Conservation (phyloP, 1,140 invertebrate species). For the Parasteatoda tepidariorum region DNA sequence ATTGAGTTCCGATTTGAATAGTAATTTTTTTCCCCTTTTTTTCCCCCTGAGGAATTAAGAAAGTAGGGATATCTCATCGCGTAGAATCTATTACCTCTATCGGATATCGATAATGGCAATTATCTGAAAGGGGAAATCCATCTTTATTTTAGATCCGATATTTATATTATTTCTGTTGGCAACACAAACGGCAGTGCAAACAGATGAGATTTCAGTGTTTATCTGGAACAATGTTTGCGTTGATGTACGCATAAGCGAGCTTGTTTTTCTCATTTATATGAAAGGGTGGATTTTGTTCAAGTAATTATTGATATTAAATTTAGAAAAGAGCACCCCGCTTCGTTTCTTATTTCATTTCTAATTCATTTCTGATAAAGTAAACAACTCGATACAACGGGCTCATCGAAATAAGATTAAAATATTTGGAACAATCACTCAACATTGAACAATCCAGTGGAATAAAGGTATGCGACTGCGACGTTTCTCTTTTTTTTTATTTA, state of each 20-base stretch:
- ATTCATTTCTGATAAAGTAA: too few species aligned
- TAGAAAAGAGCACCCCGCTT: too few species aligned
- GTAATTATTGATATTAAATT: too few species aligned
- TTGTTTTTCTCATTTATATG: too few species aligned
- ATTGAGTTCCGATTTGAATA: conserved; percentile 40
- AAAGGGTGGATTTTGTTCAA: too few species aligned
- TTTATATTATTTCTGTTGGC: conserved; percentile 12
- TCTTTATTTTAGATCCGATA: conserved; percentile 47
- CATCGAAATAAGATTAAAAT: too few species aligned
- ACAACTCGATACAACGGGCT: too few species aligned
- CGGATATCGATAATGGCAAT: conserved; percentile 47
- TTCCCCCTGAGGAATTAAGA: neutral
- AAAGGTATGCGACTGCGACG: too few species aligned
- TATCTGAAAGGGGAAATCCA: conserved; percentile 45
- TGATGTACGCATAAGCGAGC: neutral
- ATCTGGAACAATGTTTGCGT: neutral
- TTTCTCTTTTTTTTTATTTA: too few species aligned
- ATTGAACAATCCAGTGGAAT: too few species aligned
- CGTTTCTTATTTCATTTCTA: too few species aligned
- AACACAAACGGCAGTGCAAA: neutral
- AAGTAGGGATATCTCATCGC: neutral
- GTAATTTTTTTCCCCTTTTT: conserved; percentile 1
- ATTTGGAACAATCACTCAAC: too few species aligned
- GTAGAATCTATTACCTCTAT: conserved; percentile 33
- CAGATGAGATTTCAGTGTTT: neutral